phyloP scores from a whole-genome alignment of 2,888 invertebrate genomes.

The Euplexia lucipara region DNA sequence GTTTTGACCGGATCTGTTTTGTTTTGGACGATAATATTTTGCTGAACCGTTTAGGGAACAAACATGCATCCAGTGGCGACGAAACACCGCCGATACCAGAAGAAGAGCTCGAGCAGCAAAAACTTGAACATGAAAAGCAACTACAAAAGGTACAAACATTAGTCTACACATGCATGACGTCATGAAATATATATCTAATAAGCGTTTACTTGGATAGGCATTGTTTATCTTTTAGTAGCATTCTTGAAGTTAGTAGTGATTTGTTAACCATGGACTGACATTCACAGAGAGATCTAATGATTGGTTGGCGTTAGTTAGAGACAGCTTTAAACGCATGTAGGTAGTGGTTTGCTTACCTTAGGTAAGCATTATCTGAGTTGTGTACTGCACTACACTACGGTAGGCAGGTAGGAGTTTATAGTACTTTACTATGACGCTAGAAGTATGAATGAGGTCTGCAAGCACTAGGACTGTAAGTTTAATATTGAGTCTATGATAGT shows the following conservation, averaged over 20 bases:
- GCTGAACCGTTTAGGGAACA: slow-evolving; percentile 71
- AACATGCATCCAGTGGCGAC: slow-evolving; percentile 89
- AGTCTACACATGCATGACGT: slow-evolving; percentile 17
- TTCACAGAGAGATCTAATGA: too few relatives aligned
- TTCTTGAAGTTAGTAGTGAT: slow-evolving; percentile 6
- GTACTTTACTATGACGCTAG: not conserved
- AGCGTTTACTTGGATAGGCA: not conserved
- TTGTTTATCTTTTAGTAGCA: slow-evolving; percentile 36
- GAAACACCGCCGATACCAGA: slow-evolving; percentile 88
- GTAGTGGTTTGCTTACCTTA: not conserved
- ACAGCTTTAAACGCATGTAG: slow-evolving; percentile 12
- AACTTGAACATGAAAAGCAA: slow-evolving; percentile 92
- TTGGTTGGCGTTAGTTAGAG: not conserved
- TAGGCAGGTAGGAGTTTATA: too few relatives aligned
- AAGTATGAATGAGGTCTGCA: not conserved
- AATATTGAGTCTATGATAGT: not conserved
- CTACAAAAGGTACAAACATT: slow-evolving; percentile 86
- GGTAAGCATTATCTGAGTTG: not conserved
- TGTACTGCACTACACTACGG: not conserved
- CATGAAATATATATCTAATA: slow-evolving; percentile 13
- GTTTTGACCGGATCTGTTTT: slow-evolving; percentile 30
- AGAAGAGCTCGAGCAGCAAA: slow-evolving; percentile 91
- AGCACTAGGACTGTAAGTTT: not conserved
- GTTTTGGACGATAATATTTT: slow-evolving; percentile 33
- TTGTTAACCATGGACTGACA: too few relatives aligned